Conservation (phyloP, 2,797 vertebrate species). For the Psittacula echo region DNA sequence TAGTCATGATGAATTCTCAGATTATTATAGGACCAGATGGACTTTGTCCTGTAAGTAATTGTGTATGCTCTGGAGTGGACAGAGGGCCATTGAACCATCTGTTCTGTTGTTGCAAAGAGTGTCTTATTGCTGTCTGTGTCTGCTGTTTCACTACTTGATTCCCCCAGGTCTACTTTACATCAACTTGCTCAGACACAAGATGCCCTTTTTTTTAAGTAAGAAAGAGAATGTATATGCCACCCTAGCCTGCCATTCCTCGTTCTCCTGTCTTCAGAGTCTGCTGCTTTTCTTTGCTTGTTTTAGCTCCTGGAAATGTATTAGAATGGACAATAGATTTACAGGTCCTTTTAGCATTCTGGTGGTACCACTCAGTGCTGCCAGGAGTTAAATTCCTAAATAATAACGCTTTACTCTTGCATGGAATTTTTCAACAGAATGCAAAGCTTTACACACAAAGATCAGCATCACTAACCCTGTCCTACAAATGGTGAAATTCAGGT, state of each 20-base stretch:
- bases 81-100: slow-evolving; percentile 38
- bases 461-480: background rate
- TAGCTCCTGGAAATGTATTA: background rate
- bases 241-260: background rate
- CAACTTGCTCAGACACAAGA: background rate
- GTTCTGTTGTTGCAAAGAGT: slow-evolving; percentile 37
- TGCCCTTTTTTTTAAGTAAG: background rate
- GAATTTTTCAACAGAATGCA: background rate
- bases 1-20: slow-evolving; percentile 24
- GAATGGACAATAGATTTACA: background rate
- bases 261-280: background rate
- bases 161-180: background rate
- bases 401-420: background rate
- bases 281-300: background rate
- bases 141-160: slow-evolving; percentile 1
- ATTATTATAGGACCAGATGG: slow-evolving; percentile 61
- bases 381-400: background rate
- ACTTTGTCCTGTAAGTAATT: slow-evolving; percentile 59
- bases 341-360: background rate
- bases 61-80: slow-evolving; percentile 43
- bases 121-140: background rate
- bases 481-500: background rate
- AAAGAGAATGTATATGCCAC: background rate
- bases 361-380: background rate
- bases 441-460: background rate